Base-by-base conservation (phyloP, 1,140 invertebrate species). In the Drosophila pectinifera region DNA sequence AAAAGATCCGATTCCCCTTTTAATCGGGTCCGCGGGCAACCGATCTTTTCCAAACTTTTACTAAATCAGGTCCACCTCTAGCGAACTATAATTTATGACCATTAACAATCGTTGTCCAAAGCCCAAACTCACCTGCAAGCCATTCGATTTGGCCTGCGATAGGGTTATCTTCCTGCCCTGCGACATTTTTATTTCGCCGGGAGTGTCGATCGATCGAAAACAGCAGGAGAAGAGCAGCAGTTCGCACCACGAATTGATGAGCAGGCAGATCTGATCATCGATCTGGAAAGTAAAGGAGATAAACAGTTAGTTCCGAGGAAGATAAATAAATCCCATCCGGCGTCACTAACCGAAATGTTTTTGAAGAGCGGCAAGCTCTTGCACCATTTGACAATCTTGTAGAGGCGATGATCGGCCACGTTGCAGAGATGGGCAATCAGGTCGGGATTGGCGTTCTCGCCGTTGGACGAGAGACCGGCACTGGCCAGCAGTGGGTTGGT, bases 301-400 rank as follows among this genome's bases (percentile, higher is more conserved):
- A 18, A n/a, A 34, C 22, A 43, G 16, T 10, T 1, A 59, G 14
- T 39, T 13, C 28, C 8, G 2, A 10, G 18, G 3, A 41, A 22
- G 4, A 4, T 4, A 0, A 6, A 22, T 13, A 13, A 6, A 26
- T 6, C 20, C 18, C 4, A 16, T 56, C 93, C 94, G 93, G 13
- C 4, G 13, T 0, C 4, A 36, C 49, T 53, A 78, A 97, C 96
- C 68, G 97, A 97, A 83, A 99, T 99, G 93, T 98, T 97, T 92
- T 98, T 98, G 92, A 99, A 99, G 5, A 99, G 94, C 11, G 98
- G 98, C 90, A 99, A 93, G 93, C 97, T 98, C 92, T 99, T 98
- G 93, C 98, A 99, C 98, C 98, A 99, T 91, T 98, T 98, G 56
- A 99, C 98, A 78, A 99, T 98, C 93, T 99, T 98, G 92, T 99